phyloP scores from a whole-genome alignment of 1,140 invertebrate species.

The Stenopsyche tienmushanensis region DNA sequence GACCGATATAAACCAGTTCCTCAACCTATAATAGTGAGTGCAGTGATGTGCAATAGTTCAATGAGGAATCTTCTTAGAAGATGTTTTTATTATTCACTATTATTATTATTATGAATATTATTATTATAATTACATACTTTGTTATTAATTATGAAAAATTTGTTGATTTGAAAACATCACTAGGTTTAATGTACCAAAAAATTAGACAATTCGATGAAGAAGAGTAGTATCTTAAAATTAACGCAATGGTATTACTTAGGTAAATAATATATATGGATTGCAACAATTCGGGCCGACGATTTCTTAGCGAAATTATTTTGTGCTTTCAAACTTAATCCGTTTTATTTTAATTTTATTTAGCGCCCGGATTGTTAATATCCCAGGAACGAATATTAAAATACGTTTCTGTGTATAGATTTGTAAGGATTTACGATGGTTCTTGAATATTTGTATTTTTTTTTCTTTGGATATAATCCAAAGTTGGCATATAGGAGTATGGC shows the following conservation, averaged over 20 bases:
- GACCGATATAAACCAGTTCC: slow-evolving; percentile 18
- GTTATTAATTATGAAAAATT: slow-evolving; percentile 24
- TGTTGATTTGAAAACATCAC: slow-evolving; percentile 28
- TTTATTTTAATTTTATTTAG: not conserved
- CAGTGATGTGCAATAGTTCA: slow-evolving; percentile 29
- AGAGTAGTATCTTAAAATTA: slow-evolving; percentile 18
- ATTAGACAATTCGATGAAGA: slow-evolving; percentile 21
- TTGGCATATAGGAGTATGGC: not conserved
- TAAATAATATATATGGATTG: slow-evolving; percentile 9
- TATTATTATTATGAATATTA: slow-evolving; percentile 17
- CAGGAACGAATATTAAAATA: not conserved
- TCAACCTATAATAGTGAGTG: slow-evolving; percentile 21
- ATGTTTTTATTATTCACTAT: slow-evolving; percentile 18
- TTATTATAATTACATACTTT: slow-evolving; percentile 14
- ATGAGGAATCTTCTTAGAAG: slow-evolving; percentile 28
- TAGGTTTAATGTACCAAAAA: slow-evolving; percentile 23
- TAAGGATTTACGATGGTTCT: slow-evolving; percentile 15
- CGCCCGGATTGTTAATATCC: not conserved
- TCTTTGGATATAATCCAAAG: slow-evolving; percentile 22
- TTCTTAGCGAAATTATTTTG: slow-evolving; percentile 18
- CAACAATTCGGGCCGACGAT: not conserved
- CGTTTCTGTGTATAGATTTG: slow-evolving; percentile 14
- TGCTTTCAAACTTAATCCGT: slow-evolving; percentile 1
- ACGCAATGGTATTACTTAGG: slow-evolving; percentile 18
- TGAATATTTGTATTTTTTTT: slow-evolving; percentile 11